Evolutionary conservation across 1,140 invertebrate species (phyloP), one percentile per base, ranked within the genome.

Genomic region (Sminthurides bifidus): DNA sequence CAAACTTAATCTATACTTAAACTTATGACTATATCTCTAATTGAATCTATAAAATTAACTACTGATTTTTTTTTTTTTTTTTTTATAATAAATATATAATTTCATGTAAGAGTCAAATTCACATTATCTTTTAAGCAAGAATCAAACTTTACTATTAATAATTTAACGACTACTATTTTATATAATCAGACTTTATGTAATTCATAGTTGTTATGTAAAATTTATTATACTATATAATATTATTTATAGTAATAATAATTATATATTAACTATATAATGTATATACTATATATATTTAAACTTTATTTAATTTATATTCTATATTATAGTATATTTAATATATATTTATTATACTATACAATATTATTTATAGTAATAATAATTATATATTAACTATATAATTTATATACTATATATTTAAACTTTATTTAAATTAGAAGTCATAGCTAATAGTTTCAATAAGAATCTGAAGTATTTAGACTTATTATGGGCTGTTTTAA

Each of bases 1-100:
- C 74, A 74, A 73, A 73, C 68, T 71, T 73, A 59, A 67, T 71
- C 64, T 61, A 67, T 64, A 52, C 57, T 56, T 66, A 46, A 23
- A 57, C 41, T 64, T 58, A 61, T 65, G 69, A 65, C 64, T 55
- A 56, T 68, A 68, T 66, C 58, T 66, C 68, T 63, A 67, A 48
- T 49, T 37, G 55, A 29, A 54, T 56, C 30, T 54, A 59, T 58
- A 65, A 67, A 46, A 54, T 53, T 57, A 58, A 58, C 40, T 60
- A 63, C 60, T 67, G 54, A 54, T 31, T 10, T 38, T 29, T 6
- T 33, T 26, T 15, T 2, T 23, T 2, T 14, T 27, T 0, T 29
- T 27, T 46, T 61, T 46, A 43, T 54, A 40, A 51, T 56, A 61
- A 51, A 40, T 65, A 58, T 37, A 44, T 35, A 52, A 51, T 56